phyloP scores from a whole-genome alignment of 2,113 vertebrate genomes.

The Lutjanus erythropterus region DNA sequence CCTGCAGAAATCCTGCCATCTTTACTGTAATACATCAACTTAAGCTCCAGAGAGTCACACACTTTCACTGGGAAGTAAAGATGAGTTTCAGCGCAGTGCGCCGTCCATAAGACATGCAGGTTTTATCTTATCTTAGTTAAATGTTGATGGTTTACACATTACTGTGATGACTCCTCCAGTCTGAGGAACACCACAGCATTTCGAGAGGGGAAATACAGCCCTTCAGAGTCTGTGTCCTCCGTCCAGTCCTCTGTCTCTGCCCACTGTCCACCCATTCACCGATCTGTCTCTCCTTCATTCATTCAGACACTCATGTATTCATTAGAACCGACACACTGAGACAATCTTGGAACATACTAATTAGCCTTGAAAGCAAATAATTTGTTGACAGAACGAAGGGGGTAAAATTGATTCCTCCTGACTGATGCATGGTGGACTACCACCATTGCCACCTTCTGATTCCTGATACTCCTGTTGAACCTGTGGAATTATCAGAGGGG shows the following conservation, averaged over 20 bases:
- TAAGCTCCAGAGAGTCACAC: not conserved
- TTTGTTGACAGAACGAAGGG: constrained; percentile 44
- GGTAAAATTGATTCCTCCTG: constrained; percentile 23
- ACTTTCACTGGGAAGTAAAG: not conserved
- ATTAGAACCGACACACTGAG: not conserved
- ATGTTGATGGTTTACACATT: not conserved
- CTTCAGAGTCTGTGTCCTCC: constrained; percentile 24
- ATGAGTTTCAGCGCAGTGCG: not conserved
- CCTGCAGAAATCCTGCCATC: too few species aligned
- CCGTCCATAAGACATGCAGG: not conserved
- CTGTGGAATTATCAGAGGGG: not conserved
- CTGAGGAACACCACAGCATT: not conserved
- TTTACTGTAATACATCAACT: not conserved
- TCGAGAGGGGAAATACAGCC: not conserved
- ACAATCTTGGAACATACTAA: constrained; percentile 42
- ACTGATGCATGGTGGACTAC: not conserved
- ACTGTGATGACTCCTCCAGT: not conserved
- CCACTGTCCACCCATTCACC: constrained; percentile 38
- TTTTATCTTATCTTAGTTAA: not conserved
- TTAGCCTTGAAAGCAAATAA: constrained; percentile 45
- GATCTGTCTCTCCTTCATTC: constrained; percentile 42
- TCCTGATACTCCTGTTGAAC: not conserved
- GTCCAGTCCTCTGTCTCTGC: constrained; percentile 16
- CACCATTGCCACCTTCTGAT: not conserved
- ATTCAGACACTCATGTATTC: constrained; percentile 8